A percentile compares a stretch with the other conserved stretches of the same genome.
Conservation (phyloP, 2,113 vertebrate genomes). For the Poeciliopsis turrubarensis region DNA sequence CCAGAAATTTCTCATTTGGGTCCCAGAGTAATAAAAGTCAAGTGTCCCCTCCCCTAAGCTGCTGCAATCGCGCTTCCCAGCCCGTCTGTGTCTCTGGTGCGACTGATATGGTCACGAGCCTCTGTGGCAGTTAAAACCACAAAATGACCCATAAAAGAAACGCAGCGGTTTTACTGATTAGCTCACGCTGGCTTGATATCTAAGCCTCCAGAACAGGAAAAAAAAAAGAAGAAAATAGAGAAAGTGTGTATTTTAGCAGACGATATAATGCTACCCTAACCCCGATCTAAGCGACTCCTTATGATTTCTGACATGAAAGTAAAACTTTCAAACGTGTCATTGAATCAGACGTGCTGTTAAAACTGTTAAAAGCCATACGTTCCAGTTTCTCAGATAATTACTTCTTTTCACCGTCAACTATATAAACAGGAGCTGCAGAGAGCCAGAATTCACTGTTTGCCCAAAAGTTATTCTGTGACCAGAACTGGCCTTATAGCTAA, state of each 20-base stretch:
- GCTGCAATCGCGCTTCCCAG: constrained; percentile 38
- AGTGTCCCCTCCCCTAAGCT: constrained; percentile 36
- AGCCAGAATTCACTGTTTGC: constrained; percentile 2
- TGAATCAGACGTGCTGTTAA: background rate
- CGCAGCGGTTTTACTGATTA: constrained; percentile 25
- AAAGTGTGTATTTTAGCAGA: background rate
- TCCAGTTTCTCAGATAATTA: background rate
- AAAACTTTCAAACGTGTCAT: background rate
- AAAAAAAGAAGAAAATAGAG: background rate
- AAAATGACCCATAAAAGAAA: constrained; percentile 48
- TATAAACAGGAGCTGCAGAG: too few relatives aligned
- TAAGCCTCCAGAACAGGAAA: background rate
- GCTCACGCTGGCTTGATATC: constrained; percentile 5
- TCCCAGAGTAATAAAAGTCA: constrained; percentile 50
- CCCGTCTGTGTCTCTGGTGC: constrained; percentile 46
- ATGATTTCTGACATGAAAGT: background rate
- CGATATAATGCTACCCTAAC: background rate
- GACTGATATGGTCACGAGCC: constrained; percentile 55
- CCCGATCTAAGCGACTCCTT: background rate
- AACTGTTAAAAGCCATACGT: background rate
- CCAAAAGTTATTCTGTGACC: constrained; percentile 28
- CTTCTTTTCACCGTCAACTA: background rate
- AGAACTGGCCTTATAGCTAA: background rate
- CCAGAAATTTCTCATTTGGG: constrained; percentile 46
- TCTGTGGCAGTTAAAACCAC: constrained; percentile 60